Evolutionary conservation across 2,113 vertebrate species (phyloP).

Genomic region (Corvus hawaiiensis): DNA sequence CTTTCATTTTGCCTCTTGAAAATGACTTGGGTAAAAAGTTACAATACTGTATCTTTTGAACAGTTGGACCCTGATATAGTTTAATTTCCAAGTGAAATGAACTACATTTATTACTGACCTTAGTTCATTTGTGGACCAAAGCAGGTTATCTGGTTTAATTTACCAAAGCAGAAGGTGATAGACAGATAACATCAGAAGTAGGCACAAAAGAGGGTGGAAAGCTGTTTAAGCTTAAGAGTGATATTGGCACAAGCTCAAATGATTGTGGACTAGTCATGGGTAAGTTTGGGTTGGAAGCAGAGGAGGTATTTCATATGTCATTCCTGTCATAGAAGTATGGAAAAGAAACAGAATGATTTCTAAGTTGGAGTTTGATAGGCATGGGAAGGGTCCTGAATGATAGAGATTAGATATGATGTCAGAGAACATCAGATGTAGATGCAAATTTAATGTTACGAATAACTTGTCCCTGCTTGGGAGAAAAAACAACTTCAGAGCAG

Average conservation of each 20-base stretch:
- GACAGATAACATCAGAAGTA: background rate
- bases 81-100: background rate
- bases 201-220: background rate
- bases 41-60: background rate
- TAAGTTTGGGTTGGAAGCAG: background rate
- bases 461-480: background rate
- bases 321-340: background rate
- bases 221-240: background rate
- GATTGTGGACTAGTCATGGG: background rate
- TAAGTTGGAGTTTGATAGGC: background rate
- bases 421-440: background rate
- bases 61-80: background rate
- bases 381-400: background rate
- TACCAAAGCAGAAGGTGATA: background rate
- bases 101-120: background rate
- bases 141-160: background rate
- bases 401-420: background rate
- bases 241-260: background rate
- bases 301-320: background rate
- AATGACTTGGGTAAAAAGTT: background rate
- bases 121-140: background rate
- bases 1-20: background rate
- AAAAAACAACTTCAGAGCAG: background rate
- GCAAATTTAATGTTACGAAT: background rate
- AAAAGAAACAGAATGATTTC: background rate